These are phyloP conservation scores for Zapornia atra DNA, from an alignment of 2,113 vertebrate species.

Conservation along the genomic window DNA sequence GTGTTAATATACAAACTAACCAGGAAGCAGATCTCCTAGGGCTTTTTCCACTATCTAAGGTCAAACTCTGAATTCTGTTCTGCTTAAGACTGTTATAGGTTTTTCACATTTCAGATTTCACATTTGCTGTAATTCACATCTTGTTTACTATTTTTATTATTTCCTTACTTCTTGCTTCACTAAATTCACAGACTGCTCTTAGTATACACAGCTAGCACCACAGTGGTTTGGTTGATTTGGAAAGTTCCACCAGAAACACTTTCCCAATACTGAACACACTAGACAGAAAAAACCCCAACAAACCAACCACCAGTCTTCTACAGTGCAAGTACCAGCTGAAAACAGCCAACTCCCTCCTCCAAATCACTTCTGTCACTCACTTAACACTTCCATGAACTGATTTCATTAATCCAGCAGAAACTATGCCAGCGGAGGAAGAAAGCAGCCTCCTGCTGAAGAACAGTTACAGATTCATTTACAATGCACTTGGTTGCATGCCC, in stretches of 20 bases:
- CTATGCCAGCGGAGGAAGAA: neutral
- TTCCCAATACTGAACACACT: neutral
- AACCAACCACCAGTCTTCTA: neutral
- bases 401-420: neutral
- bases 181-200: neutral
- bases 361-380: neutral
- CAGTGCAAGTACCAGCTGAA: neutral
- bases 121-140: neutral
- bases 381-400: neutral
- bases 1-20: neutral
- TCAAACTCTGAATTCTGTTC: neutral
- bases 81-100: neutral
- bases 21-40: neutral
- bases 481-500: neutral
- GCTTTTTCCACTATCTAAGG: neutral
- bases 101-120: neutral
- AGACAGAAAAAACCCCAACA: neutral
- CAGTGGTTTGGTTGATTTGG: neutral
- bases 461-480: neutral
- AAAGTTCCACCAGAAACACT: neutral
- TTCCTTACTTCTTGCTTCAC: neutral
- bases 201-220: neutral
- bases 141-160: neutral
- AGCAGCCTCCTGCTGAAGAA: neutral
- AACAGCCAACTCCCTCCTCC: neutral